Evolutionary conservation across 30 jellyfish, hydroid and myxozoan species (phyloP).

Genomic region (Phacellophora camtschatica): DNA sequence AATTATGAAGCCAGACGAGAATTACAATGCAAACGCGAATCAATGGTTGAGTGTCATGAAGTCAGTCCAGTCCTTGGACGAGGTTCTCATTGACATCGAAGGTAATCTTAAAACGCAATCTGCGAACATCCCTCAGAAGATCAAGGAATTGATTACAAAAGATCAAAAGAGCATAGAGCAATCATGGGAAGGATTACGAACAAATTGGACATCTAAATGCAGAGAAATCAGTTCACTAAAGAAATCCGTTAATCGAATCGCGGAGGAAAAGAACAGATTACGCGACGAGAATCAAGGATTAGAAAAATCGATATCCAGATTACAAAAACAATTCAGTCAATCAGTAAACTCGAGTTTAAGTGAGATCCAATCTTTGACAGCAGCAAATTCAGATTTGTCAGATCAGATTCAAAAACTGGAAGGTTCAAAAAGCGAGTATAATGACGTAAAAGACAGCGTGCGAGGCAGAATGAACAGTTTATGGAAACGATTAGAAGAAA

Average conservation of each 20-base stretch:
- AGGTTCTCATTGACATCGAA: constrained; percentile 42
- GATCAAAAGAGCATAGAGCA: constrained; percentile 46
- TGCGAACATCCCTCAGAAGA: constrained; percentile 14
- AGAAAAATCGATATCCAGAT: constrained; percentile 66
- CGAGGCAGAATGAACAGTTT: neutral
- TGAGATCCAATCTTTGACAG: constrained; percentile 82
- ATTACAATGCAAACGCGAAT: constrained; percentile 1
- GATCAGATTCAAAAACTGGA: constrained; percentile 66
- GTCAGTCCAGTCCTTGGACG: constrained; percentile 57
- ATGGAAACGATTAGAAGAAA: neutral
- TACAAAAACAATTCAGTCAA: constrained; percentile 87
- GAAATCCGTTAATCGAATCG: constrained; percentile 45
- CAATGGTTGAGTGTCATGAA: constrained; percentile 64
- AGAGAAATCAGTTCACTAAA: constrained; percentile 71
- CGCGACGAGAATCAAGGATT: constrained; percentile 81
- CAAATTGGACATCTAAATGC: constrained; percentile 80
- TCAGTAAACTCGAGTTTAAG: constrained; percentile 86
- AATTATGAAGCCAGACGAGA: neutral
- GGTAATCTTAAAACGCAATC: constrained; percentile 34
- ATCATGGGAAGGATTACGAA: constrained; percentile 55
- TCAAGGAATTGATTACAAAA: constrained; percentile 32
- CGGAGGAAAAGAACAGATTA: constrained; percentile 74
- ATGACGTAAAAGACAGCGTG: constrained; percentile 28
- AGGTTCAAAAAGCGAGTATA: constrained; percentile 35
- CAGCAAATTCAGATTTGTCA: constrained; percentile 69